A percentile compares a stretch with the other conserved stretches of the same genome.
phyloP scores from a whole-genome alignment of 2,113 vertebrate species.

The Donacobius atricapilla region DNA sequence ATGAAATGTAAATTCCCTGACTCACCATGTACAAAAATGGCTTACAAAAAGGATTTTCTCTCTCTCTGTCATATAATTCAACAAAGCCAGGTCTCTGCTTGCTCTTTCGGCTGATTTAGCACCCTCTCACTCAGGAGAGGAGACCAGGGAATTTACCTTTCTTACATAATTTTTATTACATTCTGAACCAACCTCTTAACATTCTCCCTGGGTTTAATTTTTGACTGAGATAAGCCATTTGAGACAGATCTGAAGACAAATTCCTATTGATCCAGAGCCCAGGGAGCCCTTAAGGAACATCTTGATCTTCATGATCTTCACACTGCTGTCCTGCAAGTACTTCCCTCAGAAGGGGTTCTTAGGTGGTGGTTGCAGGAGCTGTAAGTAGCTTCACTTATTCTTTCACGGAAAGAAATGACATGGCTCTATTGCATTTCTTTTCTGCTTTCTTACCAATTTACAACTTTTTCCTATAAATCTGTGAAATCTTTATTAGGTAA shows the following conservation, averaged over 20 bases:
- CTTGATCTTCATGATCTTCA: background rate
- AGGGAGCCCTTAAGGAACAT: background rate
- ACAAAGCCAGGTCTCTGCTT: background rate
- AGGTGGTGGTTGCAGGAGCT: background rate
- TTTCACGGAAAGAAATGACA: background rate
- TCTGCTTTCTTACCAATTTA: background rate
- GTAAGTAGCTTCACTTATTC: fast-evolving
- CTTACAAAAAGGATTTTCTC: background rate
- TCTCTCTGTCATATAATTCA: background rate
- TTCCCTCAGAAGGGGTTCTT: background rate
- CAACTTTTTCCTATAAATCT: background rate
- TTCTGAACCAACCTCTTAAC: background rate
- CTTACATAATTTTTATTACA: background rate
- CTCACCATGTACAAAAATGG: background rate
- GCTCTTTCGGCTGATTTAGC: conserved; percentile 8
- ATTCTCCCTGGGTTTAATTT: background rate
- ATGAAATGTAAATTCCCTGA: background rate
- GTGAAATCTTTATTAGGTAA: background rate
- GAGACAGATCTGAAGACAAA: background rate
- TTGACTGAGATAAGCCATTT: background rate
- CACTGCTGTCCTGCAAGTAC: background rate
- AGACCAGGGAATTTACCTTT: background rate
- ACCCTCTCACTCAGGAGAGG: background rate
- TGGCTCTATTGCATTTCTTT: background rate
- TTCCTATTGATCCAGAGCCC: background rate